Base-by-base conservation (phyloP, 1,140 invertebrate genomes). In the Nasonia vitripennis region DNA sequence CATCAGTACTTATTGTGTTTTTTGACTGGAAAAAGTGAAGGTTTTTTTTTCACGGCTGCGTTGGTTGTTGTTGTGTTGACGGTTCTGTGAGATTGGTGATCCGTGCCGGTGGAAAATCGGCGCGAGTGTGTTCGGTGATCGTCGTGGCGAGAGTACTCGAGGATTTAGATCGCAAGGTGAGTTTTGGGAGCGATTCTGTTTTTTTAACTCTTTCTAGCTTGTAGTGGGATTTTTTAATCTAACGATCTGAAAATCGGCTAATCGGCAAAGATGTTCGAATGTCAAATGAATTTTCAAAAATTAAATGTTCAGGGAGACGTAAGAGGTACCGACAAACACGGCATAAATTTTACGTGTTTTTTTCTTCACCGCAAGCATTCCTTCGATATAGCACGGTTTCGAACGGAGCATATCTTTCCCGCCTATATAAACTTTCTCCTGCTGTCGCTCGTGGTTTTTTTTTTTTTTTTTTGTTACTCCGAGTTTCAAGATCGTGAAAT, bases 1-100 rank as follows among this genome's bases (percentile, higher is more conserved):
- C 34, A 27, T 27, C 27, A 5, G 34, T 37, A 37, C 34, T 37
- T 5, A 3, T 62, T 7, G 55, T n/a, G 2, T 17, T n/a, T 17
- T n/a, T 62, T n/a, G 4, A n/a, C 55, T 17, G 55, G 55, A 62
- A 62, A 73, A 62, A 73, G 79, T 81, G 68, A 81, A 37, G 17
- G 71, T 51, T 48, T 71, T 51, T 48, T 71, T 27, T 20, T 20
- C 12, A 9, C 20, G 17, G 55, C 27, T 27, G 27, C 27, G 27
- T 27, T 27, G 1, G 27, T 27, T 27, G 27, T 62, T 62, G 5
- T 37, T n/a, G 55, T 62, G 55, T 62, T 62, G 55, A n/a, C 55
- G 17, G 6, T 62, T n/a, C 7, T 20, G 34, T 62, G 41, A 9
- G 41, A 27, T 68, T 23, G 37, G 78, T 80, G 62, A 14, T 6